Evolutionary conservation across 2,888 invertebrate species (phyloP), one percentile per base, ranked within the genome.

Genomic region (Drosophila fungiperda): DNA sequence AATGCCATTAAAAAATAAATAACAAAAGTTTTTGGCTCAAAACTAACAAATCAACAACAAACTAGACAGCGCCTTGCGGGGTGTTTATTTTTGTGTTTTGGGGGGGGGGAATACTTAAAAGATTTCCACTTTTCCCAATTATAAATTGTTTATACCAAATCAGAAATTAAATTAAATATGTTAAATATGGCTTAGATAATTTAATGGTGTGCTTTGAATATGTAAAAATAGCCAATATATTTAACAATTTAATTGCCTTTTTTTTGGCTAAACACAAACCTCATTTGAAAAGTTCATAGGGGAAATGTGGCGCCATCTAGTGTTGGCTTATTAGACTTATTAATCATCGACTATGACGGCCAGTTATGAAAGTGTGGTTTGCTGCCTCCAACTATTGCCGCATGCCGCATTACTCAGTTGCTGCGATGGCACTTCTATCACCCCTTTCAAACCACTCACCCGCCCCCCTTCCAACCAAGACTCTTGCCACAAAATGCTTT

Each of bases 311-410:
- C 79, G 70, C 66, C 79, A 77, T 67, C 77, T 78, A 65, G 38
- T 63, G 63, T 32, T 9, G 33, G 23, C 48, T 29, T 29, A 65
- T 70, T 68, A 64, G 66, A 78, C 69, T 65, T 68, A 87, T 84
- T 87, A 76, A 78, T 87, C 82, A 76, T 68, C 64, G 50, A 55
- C 68, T 60, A 59, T 77, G 63, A 50, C 50, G 64, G 70, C 45
- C 49, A 42, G 55, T 49, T 68, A 29, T 50, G 62, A 40, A 40
- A 61, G 63, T 58, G 50, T 64, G 45, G 36, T 17, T 55, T 29
- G 12, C 15, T 29, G 17, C 15, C 20, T 12, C 36, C 42, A 6
- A 57, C 32, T 23, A 32, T 26, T 26, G 26, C 33, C 26, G 17
- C 26, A 59, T 29, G 32, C 61, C 45, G 61, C 49, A 29, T 29